phyloP scores from a whole-genome alignment of 2,888 invertebrate species.

The Drosophila emarginata region DNA sequence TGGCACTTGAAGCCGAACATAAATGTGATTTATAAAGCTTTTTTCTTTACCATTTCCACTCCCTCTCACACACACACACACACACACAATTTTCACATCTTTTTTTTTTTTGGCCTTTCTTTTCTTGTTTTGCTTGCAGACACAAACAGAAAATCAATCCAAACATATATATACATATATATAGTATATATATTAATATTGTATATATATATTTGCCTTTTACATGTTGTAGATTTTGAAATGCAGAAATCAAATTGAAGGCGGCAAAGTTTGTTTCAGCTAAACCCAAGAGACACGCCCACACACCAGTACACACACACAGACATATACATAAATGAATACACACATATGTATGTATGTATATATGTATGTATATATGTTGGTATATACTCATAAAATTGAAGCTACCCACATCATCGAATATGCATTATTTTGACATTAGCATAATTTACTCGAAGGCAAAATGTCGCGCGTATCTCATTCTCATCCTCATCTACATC shows the following conservation, averaged over 20 bases:
- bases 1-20: slow-evolving; percentile 73
- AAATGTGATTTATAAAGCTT: slow-evolving; percentile 71
- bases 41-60: slow-evolving; percentile 33
- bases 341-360: no score
- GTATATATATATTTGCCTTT: background rate
- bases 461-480: slow-evolving; percentile 37
- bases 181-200: slow-evolving; percentile 15
- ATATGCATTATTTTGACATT: slow-evolving; percentile 81
- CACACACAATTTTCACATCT: background rate
- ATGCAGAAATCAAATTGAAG: slow-evolving; percentile 11
- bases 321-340: background rate
- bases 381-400: slow-evolving; percentile 8
- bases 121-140: slow-evolving; percentile 5
- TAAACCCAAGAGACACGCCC: background rate
- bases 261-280: slow-evolving; percentile 13
- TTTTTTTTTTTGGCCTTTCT: background rate
- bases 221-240: slow-evolving; percentile 25
- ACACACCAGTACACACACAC: background rate
- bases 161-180: slow-evolving; percentile 19
- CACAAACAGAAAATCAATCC: slow-evolving; percentile 51
- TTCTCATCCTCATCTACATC: slow-evolving; percentile 30
- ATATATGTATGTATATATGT: slow-evolving; percentile 6
- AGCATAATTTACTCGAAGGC: slow-evolving; percentile 79
- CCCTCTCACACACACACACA: slow-evolving; percentile 5
- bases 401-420: slow-evolving; percentile 65